phyloP scores from a whole-genome alignment of 2,797 vertebrate genomes.

The Sebastes paucispinis region DNA sequence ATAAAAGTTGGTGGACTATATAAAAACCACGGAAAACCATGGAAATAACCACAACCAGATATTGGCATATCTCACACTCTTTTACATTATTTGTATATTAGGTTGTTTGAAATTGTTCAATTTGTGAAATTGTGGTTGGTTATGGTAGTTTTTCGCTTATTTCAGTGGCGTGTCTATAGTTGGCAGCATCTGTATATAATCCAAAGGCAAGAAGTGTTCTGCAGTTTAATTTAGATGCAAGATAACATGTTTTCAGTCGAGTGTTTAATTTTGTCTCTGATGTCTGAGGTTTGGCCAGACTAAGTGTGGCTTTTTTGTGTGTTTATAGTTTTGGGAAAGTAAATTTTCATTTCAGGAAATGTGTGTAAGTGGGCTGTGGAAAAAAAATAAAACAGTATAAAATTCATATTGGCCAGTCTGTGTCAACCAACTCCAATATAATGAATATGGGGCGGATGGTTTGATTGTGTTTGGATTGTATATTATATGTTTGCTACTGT shows the following conservation, averaged over 20 bases:
- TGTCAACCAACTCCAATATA: constrained; percentile 5
- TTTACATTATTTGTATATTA: neutral
- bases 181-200: constrained; percentile 11
- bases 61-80: neutral
- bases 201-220: constrained; percentile 17
- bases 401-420: constrained; percentile 1
- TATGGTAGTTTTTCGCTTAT: neutral
- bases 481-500: constrained; percentile 16
- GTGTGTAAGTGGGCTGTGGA: constrained; percentile 19
- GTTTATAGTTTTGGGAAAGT: constrained; percentile 56
- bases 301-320: constrained; percentile 40
- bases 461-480: constrained; percentile 1
- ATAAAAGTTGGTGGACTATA: neutral
- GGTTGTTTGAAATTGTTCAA: neutral
- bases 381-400: constrained; percentile 29
- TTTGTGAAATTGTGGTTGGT: neutral
- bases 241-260: constrained; percentile 65
- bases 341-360: constrained; percentile 60
- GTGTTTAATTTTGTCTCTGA: constrained; percentile 54
- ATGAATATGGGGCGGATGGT: constrained; percentile 19
- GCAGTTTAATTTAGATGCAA: constrained; percentile 44
- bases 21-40: neutral
- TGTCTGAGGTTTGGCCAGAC: constrained; percentile 65
- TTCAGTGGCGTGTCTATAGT: neutral
- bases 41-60: neutral